Conservation (phyloP, 2,113 vertebrate genomes). For the Pseudopodoces humilis region DNA sequence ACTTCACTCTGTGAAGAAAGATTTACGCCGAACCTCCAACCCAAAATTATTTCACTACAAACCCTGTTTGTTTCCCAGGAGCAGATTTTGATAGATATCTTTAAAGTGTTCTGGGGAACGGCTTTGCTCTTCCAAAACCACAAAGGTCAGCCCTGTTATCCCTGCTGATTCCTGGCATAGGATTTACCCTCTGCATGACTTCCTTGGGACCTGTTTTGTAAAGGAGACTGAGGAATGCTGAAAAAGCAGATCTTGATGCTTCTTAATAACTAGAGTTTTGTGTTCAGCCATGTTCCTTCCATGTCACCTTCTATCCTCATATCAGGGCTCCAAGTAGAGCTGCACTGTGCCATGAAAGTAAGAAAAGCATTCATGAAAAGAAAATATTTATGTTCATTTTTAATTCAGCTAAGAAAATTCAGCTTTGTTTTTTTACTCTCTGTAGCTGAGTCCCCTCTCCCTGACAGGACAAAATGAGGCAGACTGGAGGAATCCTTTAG, state of each 20-base stretch:
- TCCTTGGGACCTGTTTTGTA: background rate
- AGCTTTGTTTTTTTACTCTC: background rate
- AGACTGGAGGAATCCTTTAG: background rate
- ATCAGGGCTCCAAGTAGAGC: background rate
- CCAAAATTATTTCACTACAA: background rate
- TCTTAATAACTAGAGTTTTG: background rate
- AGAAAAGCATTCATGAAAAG: background rate
- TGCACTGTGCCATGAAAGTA: background rate
- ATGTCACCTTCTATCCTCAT: background rate
- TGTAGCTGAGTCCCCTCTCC: background rate
- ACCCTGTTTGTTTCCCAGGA: background rate
- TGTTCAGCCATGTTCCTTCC: background rate
- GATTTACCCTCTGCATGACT: background rate
- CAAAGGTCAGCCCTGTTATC: background rate
- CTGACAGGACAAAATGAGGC: background rate
- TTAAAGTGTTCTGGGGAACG: background rate
- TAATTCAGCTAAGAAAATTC: background rate
- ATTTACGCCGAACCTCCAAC: background rate
- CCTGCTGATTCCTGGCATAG: background rate
- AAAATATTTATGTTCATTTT: background rate
- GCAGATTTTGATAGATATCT: background rate
- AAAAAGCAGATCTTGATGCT: background rate
- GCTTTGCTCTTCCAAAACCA: background rate
- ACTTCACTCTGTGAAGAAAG: accelerated
- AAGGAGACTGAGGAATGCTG: background rate